Conservation (phyloP, 2,797 vertebrate species). For the Gymnodraco acuticeps region DNA sequence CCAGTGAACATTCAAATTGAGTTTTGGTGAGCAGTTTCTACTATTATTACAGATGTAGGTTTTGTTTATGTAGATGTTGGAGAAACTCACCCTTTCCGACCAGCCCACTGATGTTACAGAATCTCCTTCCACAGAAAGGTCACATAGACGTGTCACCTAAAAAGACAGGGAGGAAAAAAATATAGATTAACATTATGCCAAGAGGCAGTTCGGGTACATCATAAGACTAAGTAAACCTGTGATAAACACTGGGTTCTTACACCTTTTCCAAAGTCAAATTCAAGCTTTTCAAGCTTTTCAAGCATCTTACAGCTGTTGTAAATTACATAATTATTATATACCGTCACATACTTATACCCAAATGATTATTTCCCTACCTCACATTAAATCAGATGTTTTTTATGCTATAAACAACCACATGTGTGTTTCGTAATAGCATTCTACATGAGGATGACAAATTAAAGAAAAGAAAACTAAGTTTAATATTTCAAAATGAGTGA, state of each 20-base stretch:
- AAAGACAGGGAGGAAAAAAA: slow-evolving; percentile 39
- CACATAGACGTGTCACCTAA: slow-evolving; percentile 96
- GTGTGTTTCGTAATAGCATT: no score
- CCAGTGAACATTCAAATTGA: neutral
- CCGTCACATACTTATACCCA: no score
- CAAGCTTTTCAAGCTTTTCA: no score
- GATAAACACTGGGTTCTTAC: neutral
- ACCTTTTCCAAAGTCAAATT: no score
- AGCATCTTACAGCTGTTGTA: no score
- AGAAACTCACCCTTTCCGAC: slow-evolving; percentile 94
- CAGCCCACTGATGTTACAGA: slow-evolving; percentile 98
- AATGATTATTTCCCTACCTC: no score
- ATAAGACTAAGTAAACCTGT: neutral
- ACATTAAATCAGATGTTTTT: no score
- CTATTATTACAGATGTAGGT: neutral
- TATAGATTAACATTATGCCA: neutral
- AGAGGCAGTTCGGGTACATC: neutral
- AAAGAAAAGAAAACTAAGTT: no score
- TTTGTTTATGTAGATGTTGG: neutral
- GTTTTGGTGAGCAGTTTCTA: neutral
- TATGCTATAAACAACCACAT: no score
- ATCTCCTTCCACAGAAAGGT: slow-evolving; percentile 97
- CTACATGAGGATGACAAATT: no score
- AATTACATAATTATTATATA: no score
- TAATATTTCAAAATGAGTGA: no score